These are phyloP conservation scores for Leptinotarsa juncta DNA, from an alignment of 2,888 invertebrate genomes.

Conservation along the genomic window DNA sequence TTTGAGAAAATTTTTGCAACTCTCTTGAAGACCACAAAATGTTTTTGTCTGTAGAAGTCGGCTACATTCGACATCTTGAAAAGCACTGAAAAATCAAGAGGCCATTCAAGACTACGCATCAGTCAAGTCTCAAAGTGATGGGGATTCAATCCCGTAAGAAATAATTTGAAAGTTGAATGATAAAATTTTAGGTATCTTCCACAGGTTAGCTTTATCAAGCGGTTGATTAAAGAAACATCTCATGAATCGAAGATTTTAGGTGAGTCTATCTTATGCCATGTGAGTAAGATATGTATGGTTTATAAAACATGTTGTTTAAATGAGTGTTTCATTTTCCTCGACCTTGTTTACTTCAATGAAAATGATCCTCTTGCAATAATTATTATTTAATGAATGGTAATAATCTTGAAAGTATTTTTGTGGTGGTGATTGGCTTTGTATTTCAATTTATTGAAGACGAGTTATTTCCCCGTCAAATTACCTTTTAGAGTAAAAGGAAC, in stretches of 20 bases:
- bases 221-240: neutral
- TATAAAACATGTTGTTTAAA: slow-evolving; percentile 2
- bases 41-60: slow-evolving; percentile 54
- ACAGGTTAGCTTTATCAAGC: neutral
- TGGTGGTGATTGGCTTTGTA: no score
- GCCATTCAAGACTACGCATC: slow-evolving; percentile 29
- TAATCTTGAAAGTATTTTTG: no score
- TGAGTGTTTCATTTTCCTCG: slow-evolving; percentile 14
- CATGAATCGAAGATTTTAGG: slow-evolving; percentile 11
- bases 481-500: no score
- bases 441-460: no score
- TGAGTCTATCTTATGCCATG: slow-evolving; percentile 14
- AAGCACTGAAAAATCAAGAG: slow-evolving; percentile 38
- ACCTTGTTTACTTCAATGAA: neutral
- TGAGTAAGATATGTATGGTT: slow-evolving; percentile 13
- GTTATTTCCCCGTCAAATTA: no score
- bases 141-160: slow-evolving; percentile 15
- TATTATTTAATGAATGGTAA: no score
- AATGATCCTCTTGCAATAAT: no score
- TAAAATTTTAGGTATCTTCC: slow-evolving; percentile 18
- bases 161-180: neutral
- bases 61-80: slow-evolving; percentile 42
- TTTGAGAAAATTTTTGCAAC: slow-evolving; percentile 59
- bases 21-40: slow-evolving; percentile 62
- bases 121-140: slow-evolving; percentile 19